Percentiles rank a stretch among this genome's conserved stretches.
Evolutionary conservation across 2,888 invertebrate species (phyloP).

Genomic region (Amphipoea lucens): DNA sequence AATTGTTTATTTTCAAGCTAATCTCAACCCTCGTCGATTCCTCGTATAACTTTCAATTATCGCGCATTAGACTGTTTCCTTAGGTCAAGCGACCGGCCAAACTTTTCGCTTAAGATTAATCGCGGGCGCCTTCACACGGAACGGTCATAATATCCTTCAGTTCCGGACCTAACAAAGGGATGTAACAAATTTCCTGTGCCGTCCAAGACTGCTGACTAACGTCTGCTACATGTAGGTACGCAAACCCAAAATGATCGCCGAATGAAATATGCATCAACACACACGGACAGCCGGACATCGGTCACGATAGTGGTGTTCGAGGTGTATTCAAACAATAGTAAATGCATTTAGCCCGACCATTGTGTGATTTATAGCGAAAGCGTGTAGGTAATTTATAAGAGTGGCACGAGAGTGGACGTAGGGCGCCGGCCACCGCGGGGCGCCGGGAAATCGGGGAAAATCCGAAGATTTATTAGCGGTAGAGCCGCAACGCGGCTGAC

Average conservation of each 20-base stretch:
- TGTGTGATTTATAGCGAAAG: slow-evolving; percentile 89
- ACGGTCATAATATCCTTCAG: slow-evolving; percentile 81
- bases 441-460: slow-evolving; percentile 89
- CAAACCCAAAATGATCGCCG: slow-evolving; percentile 72
- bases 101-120: slow-evolving; percentile 81
- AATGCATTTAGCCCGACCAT: slow-evolving; percentile 88
- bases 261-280: slow-evolving; percentile 78
- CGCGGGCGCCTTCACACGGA: slow-evolving; percentile 77
- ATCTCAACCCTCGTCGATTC: slow-evolving; percentile 70
- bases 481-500: slow-evolving; percentile 82
- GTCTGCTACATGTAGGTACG: slow-evolving; percentile 73
- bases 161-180: slow-evolving; percentile 84
- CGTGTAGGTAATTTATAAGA: slow-evolving; percentile 90
- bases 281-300: slow-evolving; percentile 72
- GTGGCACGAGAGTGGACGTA: slow-evolving; percentile 82
- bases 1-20: slow-evolving; percentile 75
- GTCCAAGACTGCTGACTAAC: slow-evolving; percentile 79
- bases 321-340: slow-evolving; percentile 89
- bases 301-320: slow-evolving; percentile 78
- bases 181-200: slow-evolving; percentile 80
- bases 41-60: slow-evolving; percentile 83
- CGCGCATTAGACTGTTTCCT: slow-evolving; percentile 84
- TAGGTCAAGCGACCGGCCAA: slow-evolving; percentile 72
- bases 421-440: slow-evolving; percentile 80
- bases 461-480: slow-evolving; percentile 88